Percentiles rank a stretch among this genome's conserved stretches.
phyloP scores from a whole-genome alignment of 2,888 invertebrate species.

The Tinea semifulvella region DNA sequence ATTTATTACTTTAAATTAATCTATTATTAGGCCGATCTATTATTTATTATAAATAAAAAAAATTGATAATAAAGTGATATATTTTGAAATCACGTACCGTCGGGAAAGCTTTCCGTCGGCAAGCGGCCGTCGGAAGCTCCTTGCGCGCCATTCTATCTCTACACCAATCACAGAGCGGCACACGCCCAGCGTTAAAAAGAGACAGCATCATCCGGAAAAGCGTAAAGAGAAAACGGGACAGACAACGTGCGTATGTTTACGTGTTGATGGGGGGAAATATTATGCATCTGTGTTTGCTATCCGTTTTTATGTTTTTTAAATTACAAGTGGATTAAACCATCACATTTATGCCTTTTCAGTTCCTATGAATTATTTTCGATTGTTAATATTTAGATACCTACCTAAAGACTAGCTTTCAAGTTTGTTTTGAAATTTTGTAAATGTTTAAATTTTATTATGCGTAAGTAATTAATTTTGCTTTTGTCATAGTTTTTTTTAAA shows the following conservation, averaged over 20 bases:
- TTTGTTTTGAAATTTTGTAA: no score
- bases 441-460: no score
- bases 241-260: slow-evolving; percentile 48
- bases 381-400: no score
- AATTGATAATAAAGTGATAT: neutral
- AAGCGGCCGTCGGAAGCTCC: slow-evolving; percentile 33
- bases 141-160: slow-evolving; percentile 44
- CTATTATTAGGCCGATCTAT: no score
- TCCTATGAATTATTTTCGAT: no score
- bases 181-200: slow-evolving; percentile 43
- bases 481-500: no score
- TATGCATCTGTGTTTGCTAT: slow-evolving; percentile 52
- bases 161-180: slow-evolving; percentile 50
- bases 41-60: no score
- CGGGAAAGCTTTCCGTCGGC: slow-evolving; percentile 61
- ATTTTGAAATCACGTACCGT: slow-evolving; percentile 25
- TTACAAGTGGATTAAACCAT: slow-evolving; percentile 1
- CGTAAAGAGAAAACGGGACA: slow-evolving; percentile 29
- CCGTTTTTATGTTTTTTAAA: slow-evolving; percentile 3
- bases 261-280: slow-evolving; percentile 49
- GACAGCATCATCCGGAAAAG: slow-evolving; percentile 36
- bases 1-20: no score
- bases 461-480: no score
- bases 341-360: no score
- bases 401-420: no score